phyloP scores from a whole-genome alignment of 2,888 invertebrate genomes.

The Scotopteryx bipunctaria region DNA sequence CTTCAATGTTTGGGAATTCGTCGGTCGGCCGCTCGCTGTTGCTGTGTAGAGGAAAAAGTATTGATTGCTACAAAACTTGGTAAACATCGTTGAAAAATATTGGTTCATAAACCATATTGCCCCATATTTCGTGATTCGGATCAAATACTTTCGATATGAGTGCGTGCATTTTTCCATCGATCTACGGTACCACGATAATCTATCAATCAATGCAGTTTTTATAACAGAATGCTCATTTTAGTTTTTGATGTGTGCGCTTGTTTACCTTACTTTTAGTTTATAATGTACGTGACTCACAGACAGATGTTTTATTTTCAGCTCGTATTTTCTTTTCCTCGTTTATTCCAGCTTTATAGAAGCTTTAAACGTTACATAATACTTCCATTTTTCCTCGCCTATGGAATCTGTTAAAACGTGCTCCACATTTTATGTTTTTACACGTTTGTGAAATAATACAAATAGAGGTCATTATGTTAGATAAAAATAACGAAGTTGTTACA shows the following conservation, averaged over 20 bases:
- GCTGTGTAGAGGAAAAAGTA: slow-evolving; percentile 36
- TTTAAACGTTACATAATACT: slow-evolving; percentile 67
- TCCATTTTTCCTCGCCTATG: slow-evolving; percentile 54
- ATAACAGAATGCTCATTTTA: slow-evolving; percentile 41
- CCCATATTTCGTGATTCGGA: slow-evolving; percentile 33
- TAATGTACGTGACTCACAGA: slow-evolving; percentile 63
- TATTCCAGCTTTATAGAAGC: slow-evolving; percentile 67
- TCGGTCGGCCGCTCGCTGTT: slow-evolving; percentile 34
- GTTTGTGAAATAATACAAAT: slow-evolving; percentile 31
- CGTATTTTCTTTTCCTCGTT: slow-evolving; percentile 60
- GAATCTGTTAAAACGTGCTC: slow-evolving; percentile 48
- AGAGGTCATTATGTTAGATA: slow-evolving; percentile 29
- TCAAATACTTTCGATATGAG: slow-evolving; percentile 21
- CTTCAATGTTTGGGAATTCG: slow-evolving; percentile 40
- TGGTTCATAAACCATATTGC: slow-evolving; percentile 38
- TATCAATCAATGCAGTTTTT: slow-evolving; percentile 38
- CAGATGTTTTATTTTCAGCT: slow-evolving; percentile 72
- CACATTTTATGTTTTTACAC: slow-evolving; percentile 36
- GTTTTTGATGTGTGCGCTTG: slow-evolving; percentile 58
- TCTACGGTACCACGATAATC: neutral
- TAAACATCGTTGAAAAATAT: slow-evolving; percentile 38
- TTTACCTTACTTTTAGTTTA: slow-evolving; percentile 66
- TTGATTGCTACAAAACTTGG: slow-evolving; percentile 35
- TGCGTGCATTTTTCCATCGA: slow-evolving; percentile 14
- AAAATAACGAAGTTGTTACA: slow-evolving; percentile 27